Evolutionary conservation across 2,113 vertebrate genomes (phyloP).

Genomic region (Miniopterus natalensis): DNA sequence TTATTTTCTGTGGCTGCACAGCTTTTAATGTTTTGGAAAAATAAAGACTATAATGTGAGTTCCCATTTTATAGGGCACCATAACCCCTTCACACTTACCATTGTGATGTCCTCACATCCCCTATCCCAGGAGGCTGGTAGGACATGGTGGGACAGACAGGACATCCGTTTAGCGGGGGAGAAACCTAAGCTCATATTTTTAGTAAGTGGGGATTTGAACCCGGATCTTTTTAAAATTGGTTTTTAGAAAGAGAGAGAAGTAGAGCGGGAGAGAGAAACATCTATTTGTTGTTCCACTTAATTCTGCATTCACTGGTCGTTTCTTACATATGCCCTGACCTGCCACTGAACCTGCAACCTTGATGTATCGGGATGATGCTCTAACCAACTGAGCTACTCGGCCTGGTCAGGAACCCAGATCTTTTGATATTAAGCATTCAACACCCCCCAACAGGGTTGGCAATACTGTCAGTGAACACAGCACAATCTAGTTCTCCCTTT

Average conservation of each 20-base stretch:
- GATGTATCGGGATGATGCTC: not conserved
- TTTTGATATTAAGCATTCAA: not conserved
- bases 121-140: not conserved
- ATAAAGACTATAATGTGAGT: not conserved
- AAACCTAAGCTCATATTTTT: not conserved
- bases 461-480: not conserved
- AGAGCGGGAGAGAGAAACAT: not conserved
- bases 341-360: not conserved
- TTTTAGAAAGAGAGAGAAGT: not conserved
- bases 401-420: not conserved
- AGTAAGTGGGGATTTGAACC: not conserved
- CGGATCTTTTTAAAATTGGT: not conserved
- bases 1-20: not conserved
- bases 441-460: not conserved
- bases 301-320: not conserved
- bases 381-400: not conserved
- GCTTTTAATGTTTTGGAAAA: slow-evolving; percentile 17
- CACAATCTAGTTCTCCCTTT: not conserved
- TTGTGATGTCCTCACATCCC: not conserved
- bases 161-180: not conserved
- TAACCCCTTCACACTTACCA: not conserved
- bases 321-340: not conserved
- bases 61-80: not conserved
- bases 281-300: not conserved
- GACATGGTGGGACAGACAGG: accelerated